A percentile compares a stretch with the other conserved stretches of the same genome.
Evolutionary conservation across 2,797 vertebrate species (phyloP).

Genomic region (Hydrophis major): DNA sequence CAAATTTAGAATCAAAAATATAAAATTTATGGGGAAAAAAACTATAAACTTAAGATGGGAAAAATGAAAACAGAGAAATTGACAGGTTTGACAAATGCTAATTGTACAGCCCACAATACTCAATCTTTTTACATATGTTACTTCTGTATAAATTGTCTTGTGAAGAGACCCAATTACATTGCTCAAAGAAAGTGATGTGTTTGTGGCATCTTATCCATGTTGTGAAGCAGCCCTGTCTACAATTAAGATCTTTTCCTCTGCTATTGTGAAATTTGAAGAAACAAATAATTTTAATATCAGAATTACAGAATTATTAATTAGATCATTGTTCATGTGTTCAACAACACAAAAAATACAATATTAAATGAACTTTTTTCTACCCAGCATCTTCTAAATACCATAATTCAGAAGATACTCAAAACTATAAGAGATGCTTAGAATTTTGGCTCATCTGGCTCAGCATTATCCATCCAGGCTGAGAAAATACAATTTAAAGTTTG

Average conservation of each 20-base stretch:
- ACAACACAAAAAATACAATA: background rate
- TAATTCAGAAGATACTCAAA: background rate
- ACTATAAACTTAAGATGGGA: background rate
- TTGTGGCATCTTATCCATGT: background rate
- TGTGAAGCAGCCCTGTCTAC: background rate
- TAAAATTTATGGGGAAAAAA: background rate
- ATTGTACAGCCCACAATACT: background rate
- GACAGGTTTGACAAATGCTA: background rate
- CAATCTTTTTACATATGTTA: background rate
- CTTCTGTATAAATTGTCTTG: background rate
- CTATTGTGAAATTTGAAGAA: background rate
- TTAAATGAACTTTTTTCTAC: background rate
- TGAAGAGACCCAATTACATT: background rate
- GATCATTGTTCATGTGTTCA: no score
- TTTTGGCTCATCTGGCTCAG: background rate
- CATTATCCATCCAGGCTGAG: background rate
- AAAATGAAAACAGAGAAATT: background rate
- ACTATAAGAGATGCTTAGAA: background rate
- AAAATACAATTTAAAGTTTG: background rate
- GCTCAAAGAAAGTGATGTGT: background rate
- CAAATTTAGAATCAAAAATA: background rate
- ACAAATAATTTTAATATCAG: background rate
- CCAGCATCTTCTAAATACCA: background rate
- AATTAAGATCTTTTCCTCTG: background rate
- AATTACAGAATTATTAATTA: background rate